These are phyloP conservation scores for Lamellibrachia columna DNA, from an alignment of 2,888 invertebrate species.

Conservation along the genomic window DNA sequence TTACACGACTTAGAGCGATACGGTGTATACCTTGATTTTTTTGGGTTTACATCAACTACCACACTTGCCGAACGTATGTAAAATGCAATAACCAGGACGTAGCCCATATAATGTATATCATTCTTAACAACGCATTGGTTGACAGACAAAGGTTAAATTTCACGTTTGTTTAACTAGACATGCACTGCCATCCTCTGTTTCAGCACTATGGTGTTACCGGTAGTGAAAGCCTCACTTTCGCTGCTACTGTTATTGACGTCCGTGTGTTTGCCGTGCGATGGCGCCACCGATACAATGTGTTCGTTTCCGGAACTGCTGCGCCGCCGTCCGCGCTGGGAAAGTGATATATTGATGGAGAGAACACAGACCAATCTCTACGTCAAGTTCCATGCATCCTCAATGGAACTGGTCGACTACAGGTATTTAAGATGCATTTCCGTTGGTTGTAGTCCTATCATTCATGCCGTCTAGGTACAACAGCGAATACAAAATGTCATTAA, in stretches of 20 bases:
- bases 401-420: not conserved
- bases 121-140: no score
- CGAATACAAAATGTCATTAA: no score
- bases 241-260: not conserved
- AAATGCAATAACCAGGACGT: no score
- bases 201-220: not conserved
- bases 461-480: no score
- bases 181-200: not conserved
- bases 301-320: conserved; percentile 26
- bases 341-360: conserved; percentile 19
- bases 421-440: not conserved
- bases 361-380: not conserved
- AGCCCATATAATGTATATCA: no score
- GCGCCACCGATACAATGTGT: not conserved
- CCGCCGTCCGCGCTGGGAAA: conserved; percentile 23
- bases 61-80: no score
- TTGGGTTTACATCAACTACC: no score
- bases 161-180: not conserved
- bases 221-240: not conserved
- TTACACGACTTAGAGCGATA: no score
- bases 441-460: no score
- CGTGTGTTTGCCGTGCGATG: not conserved
- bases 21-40: no score
- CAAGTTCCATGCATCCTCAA: not conserved
- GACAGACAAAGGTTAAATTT: no score